A percentile compares a stretch with the other conserved stretches of the same genome.
phyloP scores from a whole-genome alignment of 2,113 vertebrate species.

The Macroglossus sobrinus region DNA sequence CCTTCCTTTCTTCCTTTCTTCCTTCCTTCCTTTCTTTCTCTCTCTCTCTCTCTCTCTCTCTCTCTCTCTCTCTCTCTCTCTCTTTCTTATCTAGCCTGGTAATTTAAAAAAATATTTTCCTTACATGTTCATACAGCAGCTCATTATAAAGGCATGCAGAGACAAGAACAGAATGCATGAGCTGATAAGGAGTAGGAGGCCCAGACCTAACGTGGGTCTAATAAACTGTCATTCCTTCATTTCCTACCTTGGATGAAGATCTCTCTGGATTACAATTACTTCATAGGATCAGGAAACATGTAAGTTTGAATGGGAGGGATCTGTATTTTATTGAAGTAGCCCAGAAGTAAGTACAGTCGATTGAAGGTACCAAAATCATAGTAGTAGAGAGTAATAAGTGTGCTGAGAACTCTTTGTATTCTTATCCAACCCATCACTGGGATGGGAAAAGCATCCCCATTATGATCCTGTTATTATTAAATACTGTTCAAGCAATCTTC shows the following conservation, averaged over 20 bases:
- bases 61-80: not conserved
- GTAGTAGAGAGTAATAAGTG: not conserved
- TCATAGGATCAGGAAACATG: not conserved
- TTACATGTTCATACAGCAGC: not conserved
- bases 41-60: not conserved
- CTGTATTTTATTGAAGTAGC: not conserved
- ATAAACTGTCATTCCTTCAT: not conserved
- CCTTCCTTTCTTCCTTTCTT: too few species aligned
- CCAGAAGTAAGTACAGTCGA: not conserved
- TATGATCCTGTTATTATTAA: not conserved
- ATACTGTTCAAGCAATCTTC: not conserved
- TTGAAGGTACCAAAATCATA: not conserved
- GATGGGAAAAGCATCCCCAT: not conserved
- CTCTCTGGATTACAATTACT: not conserved
- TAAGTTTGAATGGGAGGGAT: not conserved
- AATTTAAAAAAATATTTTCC: not conserved
- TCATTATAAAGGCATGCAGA: not conserved
- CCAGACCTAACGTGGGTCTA: not conserved
- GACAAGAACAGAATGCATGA: not conserved
- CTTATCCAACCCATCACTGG: not conserved
- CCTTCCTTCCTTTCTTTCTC: too few species aligned
- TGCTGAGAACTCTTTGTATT: not conserved
- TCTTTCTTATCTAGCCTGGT: not conserved
- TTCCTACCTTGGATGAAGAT: not conserved
- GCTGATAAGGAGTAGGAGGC: not conserved